Percentiles rank a stretch among this genome's conserved stretches.
Conservation (phyloP, 2,113 vertebrate genomes). For the Limanda limanda region DNA sequence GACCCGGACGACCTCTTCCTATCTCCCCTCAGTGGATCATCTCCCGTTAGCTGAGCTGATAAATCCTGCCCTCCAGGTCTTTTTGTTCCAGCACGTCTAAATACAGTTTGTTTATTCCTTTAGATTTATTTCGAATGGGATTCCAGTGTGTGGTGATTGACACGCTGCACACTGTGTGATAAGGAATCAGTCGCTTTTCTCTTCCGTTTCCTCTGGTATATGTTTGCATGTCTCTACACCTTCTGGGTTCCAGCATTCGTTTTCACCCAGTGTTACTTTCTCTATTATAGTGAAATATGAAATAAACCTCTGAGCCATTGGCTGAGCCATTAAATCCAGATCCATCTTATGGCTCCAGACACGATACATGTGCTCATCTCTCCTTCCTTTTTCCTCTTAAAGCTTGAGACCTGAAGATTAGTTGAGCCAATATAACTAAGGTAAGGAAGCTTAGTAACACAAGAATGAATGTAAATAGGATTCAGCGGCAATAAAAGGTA, state of each 20-base stretch:
- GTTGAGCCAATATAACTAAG: conserved; percentile 40
- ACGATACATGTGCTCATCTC: not conserved
- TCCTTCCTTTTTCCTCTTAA: not conserved
- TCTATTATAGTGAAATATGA: not conserved
- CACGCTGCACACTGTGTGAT: conserved; percentile 21
- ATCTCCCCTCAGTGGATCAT: conserved; percentile 61
- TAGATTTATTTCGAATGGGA: conserved; percentile 51
- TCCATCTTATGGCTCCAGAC: conserved; percentile 25
- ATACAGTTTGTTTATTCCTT: conserved; percentile 25
- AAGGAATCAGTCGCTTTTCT: conserved; percentile 20
- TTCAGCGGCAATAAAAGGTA: conserved; percentile 66
- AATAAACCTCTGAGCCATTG: not conserved
- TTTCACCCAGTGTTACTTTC: not conserved
- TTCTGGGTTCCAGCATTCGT: not conserved
- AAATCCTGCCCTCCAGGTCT: conserved; percentile 65
- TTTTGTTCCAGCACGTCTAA: conserved; percentile 63
- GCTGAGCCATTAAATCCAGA: conserved; percentile 6
- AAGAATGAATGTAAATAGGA: conserved; percentile 69
- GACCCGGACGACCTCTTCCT: conserved; percentile 44
- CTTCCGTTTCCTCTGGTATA: conserved; percentile 1
- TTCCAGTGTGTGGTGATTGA: conserved; percentile 51
- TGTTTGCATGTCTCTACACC: not conserved
- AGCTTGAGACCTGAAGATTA: conserved; percentile 48
- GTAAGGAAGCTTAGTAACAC: conserved; percentile 56
- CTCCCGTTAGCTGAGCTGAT: conserved; percentile 63